Evolutionary conservation across 35 echinoderm and acorn worm genomes (phyloP).

Genomic region (Hemicentrotus pulcherrimus): DNA sequence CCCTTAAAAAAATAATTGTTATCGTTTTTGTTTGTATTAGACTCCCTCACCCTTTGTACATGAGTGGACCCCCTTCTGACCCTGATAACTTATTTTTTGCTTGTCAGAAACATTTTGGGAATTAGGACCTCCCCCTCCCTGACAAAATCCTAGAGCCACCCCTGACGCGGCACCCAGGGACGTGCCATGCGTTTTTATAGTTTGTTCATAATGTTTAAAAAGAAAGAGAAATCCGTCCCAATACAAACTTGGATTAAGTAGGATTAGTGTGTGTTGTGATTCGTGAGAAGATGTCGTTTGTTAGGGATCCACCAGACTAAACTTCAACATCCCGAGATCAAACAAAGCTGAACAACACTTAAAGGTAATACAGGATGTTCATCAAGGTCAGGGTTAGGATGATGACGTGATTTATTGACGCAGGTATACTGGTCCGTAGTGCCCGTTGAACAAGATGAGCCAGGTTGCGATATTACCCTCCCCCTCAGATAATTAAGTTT

Average conservation of each 20-base stretch:
- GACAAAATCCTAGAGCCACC: too few relatives aligned
- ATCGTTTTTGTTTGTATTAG: too few relatives aligned
- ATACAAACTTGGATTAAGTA: constrained; percentile 27
- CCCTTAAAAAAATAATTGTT: too few relatives aligned
- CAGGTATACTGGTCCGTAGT: too few relatives aligned
- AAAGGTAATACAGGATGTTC: not conserved
- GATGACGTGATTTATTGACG: not conserved
- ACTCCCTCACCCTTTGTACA: too few relatives aligned
- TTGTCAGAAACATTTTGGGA: too few relatives aligned
- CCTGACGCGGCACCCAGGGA: not conserved
- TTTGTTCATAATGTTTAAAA: not conserved
- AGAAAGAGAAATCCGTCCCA: constrained; percentile 21
- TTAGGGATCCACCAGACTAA: not conserved
- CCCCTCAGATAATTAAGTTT: too few relatives aligned
- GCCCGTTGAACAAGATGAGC: too few relatives aligned
- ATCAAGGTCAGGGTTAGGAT: not conserved
- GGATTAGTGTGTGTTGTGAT: constrained; percentile 23
- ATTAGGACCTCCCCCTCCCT: too few relatives aligned
- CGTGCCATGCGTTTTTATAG: not conserved
- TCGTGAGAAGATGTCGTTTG: constrained; percentile 24
- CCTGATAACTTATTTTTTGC: too few relatives aligned
- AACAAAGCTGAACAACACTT: not conserved
- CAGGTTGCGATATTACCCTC: too few relatives aligned
- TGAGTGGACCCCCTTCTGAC: too few relatives aligned
- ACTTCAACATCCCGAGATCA: constrained; percentile 17